Percentiles rank a stretch among this genome's conserved stretches.
phyloP scores from a whole-genome alignment of 2,113 vertebrate genomes.

The Ophiodon elongatus region DNA sequence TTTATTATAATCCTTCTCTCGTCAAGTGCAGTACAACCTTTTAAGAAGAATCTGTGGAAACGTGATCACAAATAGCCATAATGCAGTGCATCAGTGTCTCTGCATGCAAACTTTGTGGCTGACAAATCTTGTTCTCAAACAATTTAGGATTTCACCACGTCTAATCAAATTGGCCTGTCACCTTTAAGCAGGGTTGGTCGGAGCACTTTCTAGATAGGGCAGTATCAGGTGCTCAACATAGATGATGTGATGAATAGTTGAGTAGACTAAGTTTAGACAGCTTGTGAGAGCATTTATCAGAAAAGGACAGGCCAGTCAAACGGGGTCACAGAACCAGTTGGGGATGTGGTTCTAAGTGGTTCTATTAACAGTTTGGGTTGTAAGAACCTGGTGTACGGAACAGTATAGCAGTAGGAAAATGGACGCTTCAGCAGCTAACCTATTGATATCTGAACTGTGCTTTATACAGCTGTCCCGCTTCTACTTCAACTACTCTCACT shows the following conservation, averaged over 20 bases:
- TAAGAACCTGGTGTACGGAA: neutral
- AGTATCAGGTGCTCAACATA: constrained; percentile 65
- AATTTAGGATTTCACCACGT: constrained; percentile 31
- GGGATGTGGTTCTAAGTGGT: neutral
- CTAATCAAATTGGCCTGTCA: constrained; percentile 43
- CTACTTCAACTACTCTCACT: neutral
- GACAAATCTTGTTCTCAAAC: constrained; percentile 22
- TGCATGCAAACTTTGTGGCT: constrained; percentile 3
- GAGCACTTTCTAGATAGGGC: constrained; percentile 36
- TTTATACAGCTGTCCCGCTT: neutral
- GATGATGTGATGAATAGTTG: constrained; percentile 78
- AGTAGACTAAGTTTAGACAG: constrained; percentile 80
- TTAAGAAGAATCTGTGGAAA: neutral
- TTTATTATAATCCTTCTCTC: neutral
- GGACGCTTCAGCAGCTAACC: neutral
- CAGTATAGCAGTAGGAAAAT: neutral
- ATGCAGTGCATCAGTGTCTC: neutral
- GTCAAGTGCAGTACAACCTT: neutral
- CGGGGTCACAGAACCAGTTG: constrained; percentile 46
- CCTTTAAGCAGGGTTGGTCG: constrained; percentile 21
- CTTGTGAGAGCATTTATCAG: constrained; percentile 78
- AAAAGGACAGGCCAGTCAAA: constrained; percentile 70
- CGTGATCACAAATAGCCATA: neutral
- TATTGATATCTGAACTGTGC: constrained; percentile 17
- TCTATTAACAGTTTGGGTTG: constrained; percentile 9